Conservation (phyloP, 2,797 vertebrate species). For the Squalus acanthias region DNA sequence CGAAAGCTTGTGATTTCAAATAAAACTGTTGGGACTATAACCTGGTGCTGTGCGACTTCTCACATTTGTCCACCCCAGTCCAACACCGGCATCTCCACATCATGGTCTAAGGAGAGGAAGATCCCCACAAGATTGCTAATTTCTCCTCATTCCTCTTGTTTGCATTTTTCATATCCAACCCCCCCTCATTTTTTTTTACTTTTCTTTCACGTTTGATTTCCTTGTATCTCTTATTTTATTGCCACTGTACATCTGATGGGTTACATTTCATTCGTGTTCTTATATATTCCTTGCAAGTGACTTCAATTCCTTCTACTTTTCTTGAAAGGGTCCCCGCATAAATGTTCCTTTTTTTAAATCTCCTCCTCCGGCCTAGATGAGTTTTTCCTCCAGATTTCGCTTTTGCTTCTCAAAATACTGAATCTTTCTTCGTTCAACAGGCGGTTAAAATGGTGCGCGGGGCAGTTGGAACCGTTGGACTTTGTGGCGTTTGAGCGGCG, state of each 20-base stretch:
- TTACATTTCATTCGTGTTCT: neutral
- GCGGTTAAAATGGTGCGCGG: too few relatives aligned
- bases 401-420: neutral
- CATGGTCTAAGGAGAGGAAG: neutral
- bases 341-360: neutral
- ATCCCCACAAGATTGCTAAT: neutral
- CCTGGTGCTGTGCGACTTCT: too few relatives aligned
- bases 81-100: too few relatives aligned
- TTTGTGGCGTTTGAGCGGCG: neutral
- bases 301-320: neutral
- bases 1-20: too few relatives aligned
- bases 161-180: neutral
- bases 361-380: neutral
- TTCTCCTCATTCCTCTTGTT: neutral
- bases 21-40: too few relatives aligned
- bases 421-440: neutral
- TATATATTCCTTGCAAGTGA: neutral
- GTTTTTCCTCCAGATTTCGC: neutral
- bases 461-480: neutral
- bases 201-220: neutral
- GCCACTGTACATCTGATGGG: neutral
- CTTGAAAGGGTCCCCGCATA: neutral
- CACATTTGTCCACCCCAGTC: too few relatives aligned
- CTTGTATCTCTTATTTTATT: neutral
- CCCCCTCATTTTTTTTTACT: neutral